A percentile compares a stretch with the other conserved stretches of the same genome.
Conservation (phyloP, 2,113 vertebrate species). For the Tenebrosternarchus preto region DNA sequence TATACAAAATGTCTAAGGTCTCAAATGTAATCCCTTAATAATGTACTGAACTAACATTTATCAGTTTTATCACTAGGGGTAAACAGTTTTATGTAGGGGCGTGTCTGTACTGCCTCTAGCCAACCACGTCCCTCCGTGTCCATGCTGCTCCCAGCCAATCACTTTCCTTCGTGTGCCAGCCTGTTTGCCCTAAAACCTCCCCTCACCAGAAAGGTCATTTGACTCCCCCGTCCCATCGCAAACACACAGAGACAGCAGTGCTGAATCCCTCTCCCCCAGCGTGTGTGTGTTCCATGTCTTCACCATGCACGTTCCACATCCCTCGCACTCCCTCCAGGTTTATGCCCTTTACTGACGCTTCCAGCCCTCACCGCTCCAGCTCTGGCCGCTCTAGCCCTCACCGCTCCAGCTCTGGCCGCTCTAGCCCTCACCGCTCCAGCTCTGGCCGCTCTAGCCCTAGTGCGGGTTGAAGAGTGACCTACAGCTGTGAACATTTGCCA, state of each 20-base stretch:
- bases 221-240: constrained; percentile 35
- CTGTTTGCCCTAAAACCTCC: constrained; percentile 31
- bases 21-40: not conserved
- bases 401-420: constrained; percentile 6
- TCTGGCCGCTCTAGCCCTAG: constrained; percentile 52
- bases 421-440: constrained; percentile 41
- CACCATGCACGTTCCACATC: constrained; percentile 58
- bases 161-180: not conserved
- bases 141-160: not conserved
- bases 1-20: not conserved
- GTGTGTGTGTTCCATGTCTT: constrained; percentile 50
- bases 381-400: constrained; percentile 50
- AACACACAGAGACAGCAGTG: constrained; percentile 70
- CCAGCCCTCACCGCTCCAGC: no score
- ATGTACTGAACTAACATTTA: no score
- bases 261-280: constrained; percentile 69
- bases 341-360: constrained; percentile 60
- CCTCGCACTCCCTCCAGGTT: constrained; percentile 65
- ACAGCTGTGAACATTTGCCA: not conserved
- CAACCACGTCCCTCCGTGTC: no score
- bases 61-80: no score
- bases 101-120: not conserved
- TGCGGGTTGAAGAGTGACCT: no score
- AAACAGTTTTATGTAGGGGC: no score
- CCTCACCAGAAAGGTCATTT: constrained; percentile 42